Base-by-base conservation (phyloP, 2,888 invertebrate genomes). In the Coleophora deauratella region DNA sequence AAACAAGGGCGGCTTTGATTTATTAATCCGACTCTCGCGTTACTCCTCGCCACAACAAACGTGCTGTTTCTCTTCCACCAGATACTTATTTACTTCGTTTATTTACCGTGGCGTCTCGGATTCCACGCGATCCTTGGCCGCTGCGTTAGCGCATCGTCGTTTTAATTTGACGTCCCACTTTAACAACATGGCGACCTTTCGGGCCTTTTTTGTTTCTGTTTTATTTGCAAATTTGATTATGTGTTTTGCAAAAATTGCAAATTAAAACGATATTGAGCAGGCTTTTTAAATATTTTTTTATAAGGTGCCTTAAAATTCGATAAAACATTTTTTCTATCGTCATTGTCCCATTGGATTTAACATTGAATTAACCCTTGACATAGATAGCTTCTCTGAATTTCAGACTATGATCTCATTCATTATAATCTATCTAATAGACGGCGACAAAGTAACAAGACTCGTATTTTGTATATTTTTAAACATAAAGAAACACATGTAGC, bases 141-240 rank as follows among this genome's bases (percentile, higher is more conserved):
- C 50, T 44, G 50, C 46, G 40, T 38, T 6, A 4, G 51, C 53
- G 57, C 54, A 51, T 52, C 49, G 51, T 52, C 49, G 51, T 50
- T 48, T 21, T 54, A 35, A 37, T 38, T 43, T 49, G 43, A 48
- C 21, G 21, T 3, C 6, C 21, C 21, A 21, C 21, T 21, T 59
- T 54, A 55, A 45, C 51, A 49, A 52, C 37, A 53, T 45, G 51
- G 48, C 57, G 59, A 51, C 62, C 55, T 59, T 57, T 56, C 49
- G 52, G 51, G 56, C 57, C 59, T 52, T 58, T 57, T 54, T 55
- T 50, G 51, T 52, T 48, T 55, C 51, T 44, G 48, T 46, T 51
- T 27, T 39, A 38, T 31, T 50, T 51, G 53, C 47, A 40, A 50
- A 47, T 56, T 53, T 38, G 43, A 50, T 36, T 34, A 21, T 21